A percentile compares a stretch with the other conserved stretches of the same genome.
These are phyloP conservation scores for Drosophila eohydei DNA, from an alignment of 2,888 invertebrate genomes.

Conservation along the genomic window DNA sequence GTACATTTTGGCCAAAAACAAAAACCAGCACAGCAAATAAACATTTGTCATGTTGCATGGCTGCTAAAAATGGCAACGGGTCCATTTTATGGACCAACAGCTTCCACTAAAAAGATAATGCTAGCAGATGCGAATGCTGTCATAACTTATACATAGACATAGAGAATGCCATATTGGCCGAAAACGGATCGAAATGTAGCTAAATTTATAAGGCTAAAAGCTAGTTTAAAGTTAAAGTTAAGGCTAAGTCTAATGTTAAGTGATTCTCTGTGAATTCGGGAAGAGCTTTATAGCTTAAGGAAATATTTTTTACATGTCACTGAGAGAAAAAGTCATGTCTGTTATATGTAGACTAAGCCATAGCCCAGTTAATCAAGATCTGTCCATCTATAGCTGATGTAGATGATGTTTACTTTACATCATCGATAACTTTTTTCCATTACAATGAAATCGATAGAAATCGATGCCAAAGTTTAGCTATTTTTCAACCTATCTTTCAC, in stretches of 20 bases:
- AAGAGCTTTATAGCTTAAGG: too few relatives aligned
- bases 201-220: conserved; percentile 3
- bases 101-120: conserved; percentile 41
- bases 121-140: conserved; percentile 25
- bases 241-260: background rate
- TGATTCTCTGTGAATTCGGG: background rate
- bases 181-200: conserved; percentile 36
- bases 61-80: conserved; percentile 57
- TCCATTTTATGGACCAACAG: conserved; percentile 51
- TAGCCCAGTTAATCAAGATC: too few relatives aligned
- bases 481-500: background rate
- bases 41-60: conserved; percentile 73
- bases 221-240: conserved; percentile 41
- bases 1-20: conserved; percentile 28
- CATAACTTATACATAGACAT: conserved; percentile 52
- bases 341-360: too few relatives aligned
- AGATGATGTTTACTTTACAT: background rate
- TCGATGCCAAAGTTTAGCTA: background rate
- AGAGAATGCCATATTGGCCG: conserved; percentile 62
- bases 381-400: too few relatives aligned
- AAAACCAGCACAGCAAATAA: conserved; percentile 49
- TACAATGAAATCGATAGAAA: background rate
- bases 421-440: background rate
- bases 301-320: too few relatives aligned
- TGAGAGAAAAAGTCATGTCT: too few relatives aligned